Evolutionary conservation across 2,888 invertebrate genomes (phyloP).

Genomic region (Neuroscelio doddi): DNA sequence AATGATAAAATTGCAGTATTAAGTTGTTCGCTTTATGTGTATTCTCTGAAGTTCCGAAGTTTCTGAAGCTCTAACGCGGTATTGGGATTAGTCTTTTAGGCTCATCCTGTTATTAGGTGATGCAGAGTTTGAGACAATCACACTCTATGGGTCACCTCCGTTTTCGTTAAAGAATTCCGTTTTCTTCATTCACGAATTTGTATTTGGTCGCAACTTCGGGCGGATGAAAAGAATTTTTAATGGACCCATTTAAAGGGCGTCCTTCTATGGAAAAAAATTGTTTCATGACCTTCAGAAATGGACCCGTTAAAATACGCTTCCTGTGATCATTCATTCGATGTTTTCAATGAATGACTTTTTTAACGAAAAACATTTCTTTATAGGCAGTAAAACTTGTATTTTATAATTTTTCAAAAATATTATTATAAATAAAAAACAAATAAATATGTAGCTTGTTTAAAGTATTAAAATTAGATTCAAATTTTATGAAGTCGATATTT

Average conservation of each 20-base stretch:
- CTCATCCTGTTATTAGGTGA: conserved; percentile 70
- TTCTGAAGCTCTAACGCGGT: conserved; percentile 42
- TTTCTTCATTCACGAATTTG: conserved; percentile 49
- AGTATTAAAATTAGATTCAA: no score
- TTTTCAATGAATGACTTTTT: conserved; percentile 29
- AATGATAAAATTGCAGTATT: conserved; percentile 73
- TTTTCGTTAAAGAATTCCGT: conserved; percentile 53
- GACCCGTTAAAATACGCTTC: conserved; percentile 24
- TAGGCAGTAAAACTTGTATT: no score
- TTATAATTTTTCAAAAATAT: no score
- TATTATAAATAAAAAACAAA: no score
- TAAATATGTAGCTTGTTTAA: no score
- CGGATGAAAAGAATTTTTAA: conserved; percentile 43
- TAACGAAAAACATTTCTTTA: neutral
- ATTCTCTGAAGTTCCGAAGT: conserved; percentile 70
- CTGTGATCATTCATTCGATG: conserved; percentile 30
- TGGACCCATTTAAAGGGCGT: conserved; percentile 36
- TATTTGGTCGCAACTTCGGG: conserved; percentile 38
- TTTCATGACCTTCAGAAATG: conserved; percentile 25
- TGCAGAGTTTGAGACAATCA: conserved; percentile 67
- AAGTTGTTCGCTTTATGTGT: conserved; percentile 72
- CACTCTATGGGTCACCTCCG: conserved; percentile 59
- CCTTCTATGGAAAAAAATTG: conserved; percentile 25
- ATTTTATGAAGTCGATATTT: no score
- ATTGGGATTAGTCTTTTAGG: conserved; percentile 45